These are phyloP conservation scores for Tinea pellionella DNA, from an alignment of 2,888 invertebrate species.

Conservation along the genomic window DNA sequence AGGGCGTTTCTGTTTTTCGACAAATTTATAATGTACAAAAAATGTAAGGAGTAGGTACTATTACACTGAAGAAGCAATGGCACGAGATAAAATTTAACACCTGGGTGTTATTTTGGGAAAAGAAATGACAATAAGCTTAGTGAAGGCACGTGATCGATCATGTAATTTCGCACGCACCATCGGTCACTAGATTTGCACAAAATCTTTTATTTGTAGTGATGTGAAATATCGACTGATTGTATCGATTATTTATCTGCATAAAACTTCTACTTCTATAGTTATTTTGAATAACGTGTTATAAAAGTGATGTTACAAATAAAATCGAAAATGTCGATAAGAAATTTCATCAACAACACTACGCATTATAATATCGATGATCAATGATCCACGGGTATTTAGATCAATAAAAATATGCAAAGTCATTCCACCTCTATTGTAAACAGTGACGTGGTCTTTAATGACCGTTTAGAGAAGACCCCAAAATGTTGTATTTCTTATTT, in stretches of 20 bases:
- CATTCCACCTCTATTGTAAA: constrained; percentile 45
- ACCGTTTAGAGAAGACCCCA: constrained; percentile 32
- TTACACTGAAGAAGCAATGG: no score
- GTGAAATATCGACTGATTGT: constrained; percentile 11
- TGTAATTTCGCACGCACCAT: constrained; percentile 55
- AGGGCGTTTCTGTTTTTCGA: background rate
- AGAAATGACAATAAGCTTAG: constrained; percentile 7
- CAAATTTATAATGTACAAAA: no score
- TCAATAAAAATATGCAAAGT: constrained; percentile 68
- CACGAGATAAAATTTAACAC: background rate
- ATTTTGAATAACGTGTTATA: no score
- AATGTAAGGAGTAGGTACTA: no score
- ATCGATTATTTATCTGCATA: background rate
- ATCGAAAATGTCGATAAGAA: background rate
- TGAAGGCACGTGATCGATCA: constrained; percentile 46
- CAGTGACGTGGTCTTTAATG: constrained; percentile 28
- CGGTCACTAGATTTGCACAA: constrained; percentile 60
- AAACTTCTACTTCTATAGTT: no score
- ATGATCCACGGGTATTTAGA: constrained; percentile 62
- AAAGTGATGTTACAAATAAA: no score
- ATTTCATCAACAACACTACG: background rate
- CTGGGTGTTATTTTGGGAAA: background rate
- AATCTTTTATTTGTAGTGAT: constrained; percentile 22
- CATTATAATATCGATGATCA: constrained; percentile 40
- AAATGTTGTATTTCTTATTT: background rate